Conservation (phyloP, 2,888 invertebrate genomes). For the Idaea biselata region DNA sequence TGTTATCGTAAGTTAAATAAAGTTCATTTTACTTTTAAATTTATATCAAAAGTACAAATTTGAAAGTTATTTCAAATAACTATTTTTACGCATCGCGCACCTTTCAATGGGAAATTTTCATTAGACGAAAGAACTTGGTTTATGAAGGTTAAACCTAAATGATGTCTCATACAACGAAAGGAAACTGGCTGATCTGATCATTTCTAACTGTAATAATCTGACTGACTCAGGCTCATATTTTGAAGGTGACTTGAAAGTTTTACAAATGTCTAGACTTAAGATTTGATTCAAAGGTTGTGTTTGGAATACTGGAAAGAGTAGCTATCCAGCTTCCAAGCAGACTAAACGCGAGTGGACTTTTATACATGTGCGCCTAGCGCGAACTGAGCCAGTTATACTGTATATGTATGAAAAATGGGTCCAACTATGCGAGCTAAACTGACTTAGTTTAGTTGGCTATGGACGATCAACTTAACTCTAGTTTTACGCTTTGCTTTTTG, state of each 20-base stretch:
- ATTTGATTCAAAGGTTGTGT: not conserved
- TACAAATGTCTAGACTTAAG: not conserved
- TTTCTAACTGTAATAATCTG: not conserved
- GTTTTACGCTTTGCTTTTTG: no score
- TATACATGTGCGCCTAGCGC: no score
- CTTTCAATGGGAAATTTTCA: not conserved
- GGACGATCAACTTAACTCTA: no score
- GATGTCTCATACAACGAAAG: not conserved
- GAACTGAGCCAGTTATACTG: no score
- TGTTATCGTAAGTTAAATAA: slow-evolving; percentile 31
- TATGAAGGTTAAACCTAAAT: not conserved
- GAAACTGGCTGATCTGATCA: not conserved
- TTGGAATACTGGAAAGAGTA: no score
- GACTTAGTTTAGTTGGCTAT: no score
- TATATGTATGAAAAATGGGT: no score
- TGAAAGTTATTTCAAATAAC: slow-evolving; percentile 33
- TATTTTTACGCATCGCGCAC: slow-evolving; percentile 11
- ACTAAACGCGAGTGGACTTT: no score
- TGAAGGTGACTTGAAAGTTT: not conserved
- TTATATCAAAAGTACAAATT: slow-evolving; percentile 47
- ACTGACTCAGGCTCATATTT: not conserved
- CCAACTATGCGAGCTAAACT: no score
- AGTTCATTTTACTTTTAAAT: slow-evolving; percentile 41
- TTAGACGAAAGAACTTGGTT: not conserved
- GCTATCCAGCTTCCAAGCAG: no score